A percentile compares a stretch with the other conserved stretches of the same genome.
Evolutionary conservation across 2,113 vertebrate species (phyloP).

Genomic region (Polypterus senegalus): DNA sequence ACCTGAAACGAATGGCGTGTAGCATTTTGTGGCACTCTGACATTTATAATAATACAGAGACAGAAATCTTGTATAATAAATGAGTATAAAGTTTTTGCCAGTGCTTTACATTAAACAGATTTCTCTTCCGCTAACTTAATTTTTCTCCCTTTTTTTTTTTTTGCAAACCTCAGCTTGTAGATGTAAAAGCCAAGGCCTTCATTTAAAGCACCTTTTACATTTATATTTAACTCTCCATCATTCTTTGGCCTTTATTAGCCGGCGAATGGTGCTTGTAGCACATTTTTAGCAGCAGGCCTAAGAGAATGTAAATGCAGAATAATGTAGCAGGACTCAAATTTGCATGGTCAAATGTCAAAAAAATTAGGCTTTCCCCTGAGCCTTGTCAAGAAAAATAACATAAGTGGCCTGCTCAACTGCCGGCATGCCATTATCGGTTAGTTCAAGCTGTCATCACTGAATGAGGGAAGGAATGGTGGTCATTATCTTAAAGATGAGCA

Average conservation of each 20-base stretch:
- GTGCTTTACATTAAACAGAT: slow-evolving; percentile 23
- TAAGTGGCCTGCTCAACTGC: slow-evolving; percentile 81
- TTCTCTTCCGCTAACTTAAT: slow-evolving; percentile 26
- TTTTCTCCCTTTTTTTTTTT: slow-evolving; percentile 6
- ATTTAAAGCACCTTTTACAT: slow-evolving; percentile 60
- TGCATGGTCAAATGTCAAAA: slow-evolving; percentile 99
- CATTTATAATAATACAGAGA: slow-evolving; percentile 21
- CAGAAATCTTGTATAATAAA: slow-evolving; percentile 32
- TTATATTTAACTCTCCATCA: slow-evolving; percentile 66
- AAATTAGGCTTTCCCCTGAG: slow-evolving; percentile 95
- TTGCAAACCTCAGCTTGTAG: slow-evolving; percentile 48
- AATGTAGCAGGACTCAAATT: slow-evolving; percentile 96
- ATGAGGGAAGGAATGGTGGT: slow-evolving; percentile 70
- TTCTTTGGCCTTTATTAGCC: slow-evolving; percentile 73
- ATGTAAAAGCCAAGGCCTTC: slow-evolving; percentile 45
- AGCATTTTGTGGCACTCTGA: slow-evolving; percentile 23
- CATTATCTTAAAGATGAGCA: slow-evolving; percentile 75
- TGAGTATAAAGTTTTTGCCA: slow-evolving; percentile 30
- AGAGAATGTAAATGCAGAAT: slow-evolving; percentile 96
- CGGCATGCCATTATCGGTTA: slow-evolving; percentile 90
- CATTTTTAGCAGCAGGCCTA: slow-evolving; percentile 72
- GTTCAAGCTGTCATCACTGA: slow-evolving; percentile 87
- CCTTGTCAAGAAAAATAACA: slow-evolving; percentile 94
- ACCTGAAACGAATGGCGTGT: slow-evolving; percentile 7
- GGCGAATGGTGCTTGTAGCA: slow-evolving; percentile 64